Base-by-base conservation (phyloP, 2,888 invertebrate genomes). In the Cryptocephalus moraei region DNA sequence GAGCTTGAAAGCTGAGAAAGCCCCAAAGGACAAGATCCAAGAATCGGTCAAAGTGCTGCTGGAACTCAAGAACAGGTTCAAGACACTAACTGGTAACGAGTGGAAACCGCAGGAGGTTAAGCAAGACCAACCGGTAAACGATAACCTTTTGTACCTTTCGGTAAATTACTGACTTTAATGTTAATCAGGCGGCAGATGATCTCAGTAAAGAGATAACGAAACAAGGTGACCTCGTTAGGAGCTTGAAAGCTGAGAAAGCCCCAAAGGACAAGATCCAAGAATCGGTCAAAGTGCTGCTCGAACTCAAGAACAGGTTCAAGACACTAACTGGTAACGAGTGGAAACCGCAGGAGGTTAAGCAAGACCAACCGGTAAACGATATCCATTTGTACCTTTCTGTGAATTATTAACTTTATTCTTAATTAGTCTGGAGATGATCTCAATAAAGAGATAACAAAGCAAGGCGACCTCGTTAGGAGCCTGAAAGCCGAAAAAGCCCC, bases 1-100 rank as follows among this genome's bases (percentile, higher is more conserved):
- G 44, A 70, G 76, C 33, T 69, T 82, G 31, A 78, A 78, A 58
- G 48, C 71, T 1, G 67, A 64, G 44, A 74, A 74, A 49, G 73
- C 72, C 1, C 51, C 57, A 31, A 75, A 76, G 61, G 70, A 67
- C 9, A 57, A 72, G 44, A 59, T 75, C 42, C 75, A 75, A 59
- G 65, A 62, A 10, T 74, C 74, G 43, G 72, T 75, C 1, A 70
- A 72, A 55, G 56, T 65, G 39, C 62, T 84, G 11, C 60, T 82
- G 41, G 71, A 73, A 1, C 64, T 84, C 12, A 86, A 86, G 64
- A 69, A 72, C 1, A 73, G 81, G 51, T 85, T 79, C 62, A 84
- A 84, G 65, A 71, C 42, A 1, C 10, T 42, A 6, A 22, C 22
- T 6, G 6, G 22, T 6, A 6, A 22, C 22, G 22, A 22, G 6